A percentile compares a stretch with the other conserved stretches of the same genome.
Evolutionary conservation across 2,888 invertebrate genomes (phyloP).

Genomic region (Cepaea hortensis): DNA sequence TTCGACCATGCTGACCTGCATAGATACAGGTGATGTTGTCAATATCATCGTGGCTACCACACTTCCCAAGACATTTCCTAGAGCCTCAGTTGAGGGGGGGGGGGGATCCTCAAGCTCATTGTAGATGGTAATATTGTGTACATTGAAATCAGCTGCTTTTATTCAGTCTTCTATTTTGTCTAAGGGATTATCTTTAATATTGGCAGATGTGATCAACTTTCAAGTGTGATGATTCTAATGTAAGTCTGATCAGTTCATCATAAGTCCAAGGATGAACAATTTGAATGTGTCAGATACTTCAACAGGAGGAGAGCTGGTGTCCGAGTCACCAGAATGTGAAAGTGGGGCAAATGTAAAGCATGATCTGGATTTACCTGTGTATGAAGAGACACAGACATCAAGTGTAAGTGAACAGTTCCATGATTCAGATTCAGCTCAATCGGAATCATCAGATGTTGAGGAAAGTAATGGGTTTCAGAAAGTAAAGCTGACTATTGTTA

Average conservation of each 20-base stretch:
- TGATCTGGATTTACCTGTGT: neutral
- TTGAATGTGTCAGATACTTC: constrained; percentile 4
- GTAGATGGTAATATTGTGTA: no score
- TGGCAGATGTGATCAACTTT: neutral
- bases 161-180: neutral
- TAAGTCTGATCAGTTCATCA: neutral
- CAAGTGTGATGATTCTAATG: neutral
- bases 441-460: constrained; percentile 27
- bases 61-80: no score
- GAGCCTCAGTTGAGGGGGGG: no score
- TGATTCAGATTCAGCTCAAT: constrained; percentile 5
- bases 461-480: constrained; percentile 35
- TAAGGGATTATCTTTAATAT: neutral
- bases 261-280: constrained; percentile 10
- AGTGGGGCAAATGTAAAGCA: neutral
- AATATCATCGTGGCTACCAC: no score
- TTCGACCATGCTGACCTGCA: no score
- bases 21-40: no score
- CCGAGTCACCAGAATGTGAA: neutral
- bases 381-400: neutral
- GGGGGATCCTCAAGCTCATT: no score
- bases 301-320: neutral
- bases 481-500: neutral
- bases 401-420: neutral
- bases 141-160: no score